Percentiles rank a stretch among this genome's conserved stretches.
Evolutionary conservation across 2,888 invertebrate genomes (phyloP).

Genomic region (Papilio protenor): DNA sequence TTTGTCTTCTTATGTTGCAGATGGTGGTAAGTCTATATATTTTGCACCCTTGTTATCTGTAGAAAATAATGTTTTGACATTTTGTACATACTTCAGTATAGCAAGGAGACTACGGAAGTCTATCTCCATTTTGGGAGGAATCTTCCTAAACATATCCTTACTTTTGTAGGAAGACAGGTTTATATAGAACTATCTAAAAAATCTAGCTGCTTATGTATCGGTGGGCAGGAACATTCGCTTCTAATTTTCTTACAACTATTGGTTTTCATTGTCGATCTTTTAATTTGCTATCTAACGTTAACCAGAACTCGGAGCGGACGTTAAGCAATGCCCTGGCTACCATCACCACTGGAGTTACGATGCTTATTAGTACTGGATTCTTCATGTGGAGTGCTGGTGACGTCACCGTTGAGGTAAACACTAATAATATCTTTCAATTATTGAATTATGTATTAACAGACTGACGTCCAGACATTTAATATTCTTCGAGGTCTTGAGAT

Average conservation of each 20-base stretch:
- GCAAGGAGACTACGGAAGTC: neutral
- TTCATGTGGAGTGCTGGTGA: slow-evolving; percentile 69
- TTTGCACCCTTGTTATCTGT: neutral
- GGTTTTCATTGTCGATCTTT: neutral
- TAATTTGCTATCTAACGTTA: neutral
- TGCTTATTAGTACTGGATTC: slow-evolving; percentile 58
- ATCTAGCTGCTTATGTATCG: too few species aligned
- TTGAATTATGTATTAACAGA: neutral
- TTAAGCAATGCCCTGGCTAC: slow-evolving; percentile 49
- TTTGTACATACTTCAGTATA: too few species aligned
- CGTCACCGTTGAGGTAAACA: slow-evolving; percentile 60
- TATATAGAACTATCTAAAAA: neutral
- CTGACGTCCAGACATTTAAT: neutral
- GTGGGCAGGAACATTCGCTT: neutral
- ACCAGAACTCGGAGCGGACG: slow-evolving; percentile 52
- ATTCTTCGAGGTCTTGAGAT: too few species aligned
- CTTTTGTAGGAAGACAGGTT: neutral
- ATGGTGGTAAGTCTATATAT: slow-evolving; percentile 46
- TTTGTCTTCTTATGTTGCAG: slow-evolving; percentile 50
- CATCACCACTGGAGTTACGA: slow-evolving; percentile 46
- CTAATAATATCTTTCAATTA: neutral
- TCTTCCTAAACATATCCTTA: neutral
- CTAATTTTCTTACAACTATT: neutral
- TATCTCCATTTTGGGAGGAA: neutral
- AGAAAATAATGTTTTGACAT: neutral